Conservation (phyloP, 2,113 vertebrate genomes). For the Anolis sagrei region DNA sequence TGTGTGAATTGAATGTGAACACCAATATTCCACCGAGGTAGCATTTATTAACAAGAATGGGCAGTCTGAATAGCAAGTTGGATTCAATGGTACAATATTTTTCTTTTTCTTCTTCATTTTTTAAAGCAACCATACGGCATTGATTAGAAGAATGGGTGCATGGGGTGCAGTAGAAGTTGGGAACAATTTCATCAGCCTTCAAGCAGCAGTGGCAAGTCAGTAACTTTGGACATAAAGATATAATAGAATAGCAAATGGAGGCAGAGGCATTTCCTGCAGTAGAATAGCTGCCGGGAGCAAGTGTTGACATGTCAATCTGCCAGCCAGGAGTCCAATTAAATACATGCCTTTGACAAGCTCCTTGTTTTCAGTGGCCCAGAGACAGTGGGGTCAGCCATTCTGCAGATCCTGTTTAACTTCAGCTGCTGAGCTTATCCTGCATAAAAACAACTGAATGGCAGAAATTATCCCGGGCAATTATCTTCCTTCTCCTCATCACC, state of each 20-base stretch:
- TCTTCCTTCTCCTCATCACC: slow-evolving; percentile 24
- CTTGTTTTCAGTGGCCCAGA: not conserved
- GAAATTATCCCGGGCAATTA: not conserved
- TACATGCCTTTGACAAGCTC: slow-evolving; percentile 38
- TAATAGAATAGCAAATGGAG: not conserved
- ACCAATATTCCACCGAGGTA: not conserved
- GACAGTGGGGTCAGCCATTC: slow-evolving; percentile 23
- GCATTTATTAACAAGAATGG: not conserved
- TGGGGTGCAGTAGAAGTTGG: not conserved
- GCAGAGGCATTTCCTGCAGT: slow-evolving; percentile 32
- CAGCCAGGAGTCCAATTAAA: slow-evolving; percentile 25
- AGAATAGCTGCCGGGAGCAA: not conserved
- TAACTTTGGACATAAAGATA: slow-evolving; percentile 4
- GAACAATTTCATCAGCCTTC: not conserved
- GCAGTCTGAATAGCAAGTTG: not conserved
- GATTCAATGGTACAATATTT: not conserved
- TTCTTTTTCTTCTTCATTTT: not conserved
- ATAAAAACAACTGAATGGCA: slow-evolving; percentile 38
- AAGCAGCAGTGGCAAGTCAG: slow-evolving; percentile 12
- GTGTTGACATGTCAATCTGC: slow-evolving; percentile 25
- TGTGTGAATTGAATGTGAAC: not conserved
- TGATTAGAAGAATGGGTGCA: slow-evolving; percentile 15
- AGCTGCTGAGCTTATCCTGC: slow-evolving; percentile 10
- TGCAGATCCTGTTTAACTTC: slow-evolving; percentile 27
- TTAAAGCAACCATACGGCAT: not conserved